Evolutionary conservation across 2,113 vertebrate species (phyloP), one percentile per base, ranked within the genome.

Genomic region (Engraulis encrasicolus): DNA sequence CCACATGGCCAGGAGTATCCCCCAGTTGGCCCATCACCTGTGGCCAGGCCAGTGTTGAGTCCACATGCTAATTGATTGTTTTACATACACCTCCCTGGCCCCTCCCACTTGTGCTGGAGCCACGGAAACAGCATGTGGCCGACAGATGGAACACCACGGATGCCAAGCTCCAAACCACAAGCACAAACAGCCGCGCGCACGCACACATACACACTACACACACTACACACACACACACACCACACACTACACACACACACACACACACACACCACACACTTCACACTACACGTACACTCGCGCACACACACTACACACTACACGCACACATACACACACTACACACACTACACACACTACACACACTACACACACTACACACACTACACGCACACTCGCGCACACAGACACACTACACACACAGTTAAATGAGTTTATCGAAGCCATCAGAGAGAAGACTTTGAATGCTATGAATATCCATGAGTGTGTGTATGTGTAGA

Each of bases 101-200:
- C 74, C 54, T 2, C 83, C 77, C 81, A 50, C 45, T 31, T 31
- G 52, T 83, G 85, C 80, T 82, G 79, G 83, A n/a, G n/a, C 83
- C 66, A 52, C 19, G 6, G 80, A 66, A 40, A 78, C 0, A 19
- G 84, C 87, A 90, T 87, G 88, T 85, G 88, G 86, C 71, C 6
- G 84, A 85, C 92, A 93, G 91, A 93, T 92, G 91, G 91, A 82
- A 52, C 52, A 71, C 61, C 23, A 78, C 12, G 12, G 36, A 52
- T 87, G 86, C 89, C 89, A 87, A 85, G 79, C 27, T 45, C 79
- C 86, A 45, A 84, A 85, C 85, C 88, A 78, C 78, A 78, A 71
- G 52, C 81, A 85, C 40, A 89, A 83, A 71, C 87, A 91, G 66
- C 77, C 4, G 4, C 40, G 9, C 88, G 78, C 78, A 78, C 77